Conservation (phyloP, 2,888 invertebrate genomes). For the Pseudolycoriella hygida region DNA sequence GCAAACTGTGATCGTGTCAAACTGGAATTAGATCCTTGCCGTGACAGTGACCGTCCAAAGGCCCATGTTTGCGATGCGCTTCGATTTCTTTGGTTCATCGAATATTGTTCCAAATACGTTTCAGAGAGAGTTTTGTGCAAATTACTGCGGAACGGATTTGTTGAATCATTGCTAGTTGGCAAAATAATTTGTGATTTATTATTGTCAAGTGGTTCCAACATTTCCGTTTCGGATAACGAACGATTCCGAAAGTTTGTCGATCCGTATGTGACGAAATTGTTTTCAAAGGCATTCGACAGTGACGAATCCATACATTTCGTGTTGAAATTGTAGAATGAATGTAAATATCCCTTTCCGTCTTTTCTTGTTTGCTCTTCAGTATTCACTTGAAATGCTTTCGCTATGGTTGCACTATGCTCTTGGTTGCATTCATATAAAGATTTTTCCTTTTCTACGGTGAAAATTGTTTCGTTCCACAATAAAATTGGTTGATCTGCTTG, state of each 20-base stretch:
- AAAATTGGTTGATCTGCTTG: background rate
- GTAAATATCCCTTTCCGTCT: background rate
- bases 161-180: constrained; percentile 13
- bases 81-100: constrained; percentile 3
- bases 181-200: constrained; percentile 12
- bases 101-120: constrained; percentile 19
- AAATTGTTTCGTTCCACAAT: background rate
- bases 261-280: constrained; percentile 8
- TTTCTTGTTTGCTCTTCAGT: background rate
- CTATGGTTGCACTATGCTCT: background rate
- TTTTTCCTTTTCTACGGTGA: constrained; percentile 1
- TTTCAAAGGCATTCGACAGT: constrained; percentile 10
- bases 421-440: background rate
- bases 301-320: constrained; percentile 11
- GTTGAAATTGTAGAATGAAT: background rate
- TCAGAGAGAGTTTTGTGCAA: constrained; percentile 29
- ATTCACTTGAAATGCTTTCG: background rate
- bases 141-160: constrained; percentile 17
- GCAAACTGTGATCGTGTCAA: constrained; percentile 23
- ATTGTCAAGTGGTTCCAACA: background rate
- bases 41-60: constrained; percentile 21
- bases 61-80: constrained; percentile 16
- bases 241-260: constrained; percentile 17
- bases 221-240: constrained; percentile 21
- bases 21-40: constrained; percentile 22